These are phyloP conservation scores for Eupleurogrammus muticus DNA, from an alignment of 2,797 vertebrate genomes.

Conservation along the genomic window DNA sequence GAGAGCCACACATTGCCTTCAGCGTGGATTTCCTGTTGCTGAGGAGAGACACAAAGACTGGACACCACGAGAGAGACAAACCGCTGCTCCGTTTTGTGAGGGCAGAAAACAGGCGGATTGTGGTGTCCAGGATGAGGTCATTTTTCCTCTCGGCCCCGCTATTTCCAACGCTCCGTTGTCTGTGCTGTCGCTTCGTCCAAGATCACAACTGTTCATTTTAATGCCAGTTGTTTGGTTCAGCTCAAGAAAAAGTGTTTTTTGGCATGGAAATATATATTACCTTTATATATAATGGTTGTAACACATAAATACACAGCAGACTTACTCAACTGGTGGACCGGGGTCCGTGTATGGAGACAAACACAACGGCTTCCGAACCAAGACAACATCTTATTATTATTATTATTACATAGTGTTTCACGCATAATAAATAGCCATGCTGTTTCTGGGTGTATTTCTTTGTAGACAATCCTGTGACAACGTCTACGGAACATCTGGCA, in stretches of 20 bases:
- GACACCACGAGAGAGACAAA: slow-evolving; percentile 41
- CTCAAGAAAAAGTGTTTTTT: neutral
- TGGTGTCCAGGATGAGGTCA: slow-evolving; percentile 60
- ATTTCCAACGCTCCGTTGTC: slow-evolving; percentile 32
- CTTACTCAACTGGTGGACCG: too few species aligned
- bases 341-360: too few species aligned
- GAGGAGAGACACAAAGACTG: slow-evolving; percentile 62
- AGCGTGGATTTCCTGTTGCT: slow-evolving; percentile 60
- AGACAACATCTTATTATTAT: too few species aligned
- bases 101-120: slow-evolving; percentile 51
- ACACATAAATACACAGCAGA: too few species aligned
- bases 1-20: slow-evolving; percentile 22
- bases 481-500: too few species aligned
- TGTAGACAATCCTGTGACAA: too few species aligned
- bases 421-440: too few species aligned
- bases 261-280: too few species aligned
- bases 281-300: too few species aligned
- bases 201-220: neutral
- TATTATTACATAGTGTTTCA: too few species aligned
- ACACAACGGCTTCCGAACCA: too few species aligned
- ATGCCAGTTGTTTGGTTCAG: neutral
- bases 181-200: slow-evolving; percentile 26
- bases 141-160: slow-evolving; percentile 33
- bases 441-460: too few species aligned
- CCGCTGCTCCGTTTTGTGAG: slow-evolving; percentile 52